phyloP scores from a whole-genome alignment of 2,113 vertebrate genomes.

The Otocyon megalotis region DNA sequence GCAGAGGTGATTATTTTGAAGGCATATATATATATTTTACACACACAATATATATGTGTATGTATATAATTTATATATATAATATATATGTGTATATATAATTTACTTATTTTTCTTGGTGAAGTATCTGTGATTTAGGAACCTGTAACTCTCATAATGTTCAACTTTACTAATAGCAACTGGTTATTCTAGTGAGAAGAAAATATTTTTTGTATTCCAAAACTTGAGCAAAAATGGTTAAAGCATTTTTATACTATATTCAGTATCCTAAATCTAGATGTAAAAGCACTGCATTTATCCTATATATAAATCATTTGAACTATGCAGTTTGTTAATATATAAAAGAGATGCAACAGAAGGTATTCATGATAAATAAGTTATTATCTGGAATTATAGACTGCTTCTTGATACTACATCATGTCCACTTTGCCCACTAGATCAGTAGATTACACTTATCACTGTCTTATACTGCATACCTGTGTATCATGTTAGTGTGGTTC shows the following conservation, averaged over 20 bases:
- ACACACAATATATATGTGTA: no score
- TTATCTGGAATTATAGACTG: not conserved
- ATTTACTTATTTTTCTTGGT: not conserved
- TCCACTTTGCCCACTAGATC: not conserved
- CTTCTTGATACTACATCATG: not conserved
- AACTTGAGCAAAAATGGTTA: not conserved
- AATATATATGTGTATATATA: no score
- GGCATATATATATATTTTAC: no score
- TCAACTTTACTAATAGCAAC: not conserved
- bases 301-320: not conserved
- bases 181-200: not conserved
- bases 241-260: not conserved
- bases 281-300: not conserved
- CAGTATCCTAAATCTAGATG: not conserved
- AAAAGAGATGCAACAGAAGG: not conserved
- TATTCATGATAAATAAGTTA: not conserved
- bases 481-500: not conserved
- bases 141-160: not conserved
- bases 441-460: not conserved
- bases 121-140: not conserved
- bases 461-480: not conserved
- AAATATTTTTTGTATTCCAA: not conserved
- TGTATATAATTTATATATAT: no score
- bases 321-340: not conserved
- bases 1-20: not conserved